These are phyloP conservation scores for Lytechinus variegatus DNA, from an alignment of 35 echinoderm and acorn worm species.

Conservation along the genomic window DNA sequence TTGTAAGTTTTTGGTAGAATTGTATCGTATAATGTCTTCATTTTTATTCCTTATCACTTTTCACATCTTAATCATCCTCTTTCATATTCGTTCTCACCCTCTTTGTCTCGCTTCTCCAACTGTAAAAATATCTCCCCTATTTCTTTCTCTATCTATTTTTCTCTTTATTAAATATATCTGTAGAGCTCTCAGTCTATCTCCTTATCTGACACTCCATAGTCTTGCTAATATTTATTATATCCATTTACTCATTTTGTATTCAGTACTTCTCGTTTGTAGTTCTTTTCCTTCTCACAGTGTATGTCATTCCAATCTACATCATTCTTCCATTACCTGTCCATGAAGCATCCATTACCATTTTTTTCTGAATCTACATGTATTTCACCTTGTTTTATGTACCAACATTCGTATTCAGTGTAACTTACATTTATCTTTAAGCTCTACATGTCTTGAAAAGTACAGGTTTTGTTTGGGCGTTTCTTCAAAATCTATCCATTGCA, in stretches of 20 bases:
- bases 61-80: not conserved
- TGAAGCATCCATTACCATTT: not conserved
- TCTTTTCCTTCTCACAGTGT: not conserved
- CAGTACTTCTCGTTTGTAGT: too few relatives aligned
- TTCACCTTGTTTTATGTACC: not conserved
- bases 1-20: not conserved
- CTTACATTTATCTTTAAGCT: not conserved
- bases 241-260: too few relatives aligned
- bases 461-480: not conserved
- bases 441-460: not conserved
- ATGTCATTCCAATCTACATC: too few relatives aligned
- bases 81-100: not conserved
- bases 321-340: not conserved
- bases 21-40: not conserved
- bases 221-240: too few relatives aligned
- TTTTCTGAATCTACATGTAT: not conserved
- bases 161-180: not conserved
- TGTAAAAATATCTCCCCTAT: not conserved
- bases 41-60: not conserved
- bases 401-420: not conserved
- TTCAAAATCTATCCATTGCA: not conserved
- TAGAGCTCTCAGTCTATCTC: not conserved
- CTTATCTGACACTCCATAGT: not conserved
- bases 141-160: not conserved
- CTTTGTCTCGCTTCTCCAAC: not conserved